A percentile compares a stretch with the other conserved stretches of the same genome.
These are phyloP conservation scores for Nymphalis urticae DNA, from an alignment of 2,888 invertebrate species.

Conservation along the genomic window DNA sequence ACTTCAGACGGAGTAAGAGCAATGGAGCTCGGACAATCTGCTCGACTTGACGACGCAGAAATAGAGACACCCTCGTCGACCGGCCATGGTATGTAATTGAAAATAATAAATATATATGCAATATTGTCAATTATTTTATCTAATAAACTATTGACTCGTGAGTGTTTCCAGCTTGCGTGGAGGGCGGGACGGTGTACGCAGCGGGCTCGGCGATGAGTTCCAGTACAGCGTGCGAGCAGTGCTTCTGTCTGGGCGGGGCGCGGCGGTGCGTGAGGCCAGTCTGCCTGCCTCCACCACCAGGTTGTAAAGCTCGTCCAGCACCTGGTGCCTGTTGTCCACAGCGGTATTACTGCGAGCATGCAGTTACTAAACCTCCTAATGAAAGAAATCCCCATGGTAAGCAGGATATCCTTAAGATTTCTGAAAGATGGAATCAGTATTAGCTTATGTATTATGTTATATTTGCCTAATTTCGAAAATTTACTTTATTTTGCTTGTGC, in stretches of 20 bases:
- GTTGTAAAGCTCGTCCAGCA: constrained; percentile 84
- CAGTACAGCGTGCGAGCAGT: constrained; percentile 90
- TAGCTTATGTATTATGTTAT: too few species aligned
- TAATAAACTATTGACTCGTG: constrained; percentile 19
- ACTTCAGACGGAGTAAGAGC: constrained; percentile 58
- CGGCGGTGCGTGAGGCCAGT: constrained; percentile 90
- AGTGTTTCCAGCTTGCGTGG: constrained; percentile 84
- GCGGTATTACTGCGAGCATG: constrained; percentile 85
- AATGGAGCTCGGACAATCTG: constrained; percentile 54
- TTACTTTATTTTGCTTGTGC: too few species aligned
- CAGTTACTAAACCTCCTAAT: constrained; percentile 45
- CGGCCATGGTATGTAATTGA: constrained; percentile 53
- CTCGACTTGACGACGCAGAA: constrained; percentile 49
- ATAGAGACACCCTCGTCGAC: constrained; percentile 44
- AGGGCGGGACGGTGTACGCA: constrained; percentile 87
- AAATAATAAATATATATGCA: background rate
- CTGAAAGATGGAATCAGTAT: too few species aligned
- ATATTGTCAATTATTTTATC: background rate
- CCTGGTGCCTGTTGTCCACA: constrained; percentile 89
- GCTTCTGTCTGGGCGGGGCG: constrained; percentile 89
- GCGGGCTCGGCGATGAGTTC: constrained; percentile 92
- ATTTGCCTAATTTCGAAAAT: too few species aligned
- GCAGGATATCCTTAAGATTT: constrained; percentile 2
- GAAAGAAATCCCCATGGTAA: constrained; percentile 52
- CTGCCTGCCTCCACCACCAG: constrained; percentile 88